Evolutionary conservation across 1,140 invertebrate genomes (phyloP).

Genomic region (Thaumatotibia leucotreta): DNA sequence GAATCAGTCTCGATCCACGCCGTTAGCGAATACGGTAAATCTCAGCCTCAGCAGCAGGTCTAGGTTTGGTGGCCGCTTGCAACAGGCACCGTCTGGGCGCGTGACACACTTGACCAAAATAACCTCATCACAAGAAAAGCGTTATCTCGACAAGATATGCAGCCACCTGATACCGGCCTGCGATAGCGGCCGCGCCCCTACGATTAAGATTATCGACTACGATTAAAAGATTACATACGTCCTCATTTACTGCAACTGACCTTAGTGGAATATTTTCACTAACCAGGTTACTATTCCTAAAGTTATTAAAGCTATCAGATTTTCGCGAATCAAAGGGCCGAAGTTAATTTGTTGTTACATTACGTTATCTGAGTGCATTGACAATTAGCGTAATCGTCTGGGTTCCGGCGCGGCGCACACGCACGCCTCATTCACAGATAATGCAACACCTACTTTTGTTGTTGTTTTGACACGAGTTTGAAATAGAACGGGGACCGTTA

Average conservation of each 20-base stretch:
- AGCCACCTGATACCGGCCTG: constrained; percentile 24
- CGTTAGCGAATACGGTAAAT: not conserved
- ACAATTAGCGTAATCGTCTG: constrained; percentile 27
- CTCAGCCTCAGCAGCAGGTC: not conserved
- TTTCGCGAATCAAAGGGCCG: not conserved
- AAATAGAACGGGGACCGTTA: constrained; percentile 25
- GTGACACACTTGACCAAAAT: constrained; percentile 16
- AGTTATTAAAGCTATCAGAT: not conserved
- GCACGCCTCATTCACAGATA: constrained; percentile 31
- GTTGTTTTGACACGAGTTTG: constrained; percentile 19
- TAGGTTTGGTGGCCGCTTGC: not conserved
- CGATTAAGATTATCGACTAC: constrained; percentile 49
- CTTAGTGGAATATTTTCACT: constrained; percentile 21
- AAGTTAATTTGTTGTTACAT: constrained; percentile 17
- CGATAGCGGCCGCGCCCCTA: constrained; percentile 48
- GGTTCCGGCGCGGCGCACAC: constrained; percentile 17
- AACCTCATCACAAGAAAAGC: constrained; percentile 14
- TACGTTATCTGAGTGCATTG: constrained; percentile 17
- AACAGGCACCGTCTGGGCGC: constrained; percentile 14
- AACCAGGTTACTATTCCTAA: not conserved
- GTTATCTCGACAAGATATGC: constrained; percentile 26
- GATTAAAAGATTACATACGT: constrained; percentile 33
- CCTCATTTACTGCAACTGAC: constrained; percentile 12
- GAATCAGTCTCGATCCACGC: not conserved
- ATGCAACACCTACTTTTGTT: constrained; percentile 26